Evolutionary conservation across 1,140 invertebrate genomes (phyloP), one percentile per base, ranked within the genome.

Genomic region (Cotesia glomerata): DNA sequence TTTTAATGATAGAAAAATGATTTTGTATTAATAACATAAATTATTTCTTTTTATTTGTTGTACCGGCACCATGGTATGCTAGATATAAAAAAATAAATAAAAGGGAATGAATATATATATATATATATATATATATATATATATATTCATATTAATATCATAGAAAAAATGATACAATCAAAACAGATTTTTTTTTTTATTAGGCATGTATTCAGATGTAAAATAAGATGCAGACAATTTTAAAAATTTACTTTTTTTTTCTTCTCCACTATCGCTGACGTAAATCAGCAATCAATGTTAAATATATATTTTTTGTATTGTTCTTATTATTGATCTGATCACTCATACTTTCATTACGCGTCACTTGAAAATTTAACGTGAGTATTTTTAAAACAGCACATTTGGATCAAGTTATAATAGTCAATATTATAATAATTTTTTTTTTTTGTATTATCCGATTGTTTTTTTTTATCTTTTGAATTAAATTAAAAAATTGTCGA

Each of bases 121-220:
- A 2, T 26, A 2, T 26, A 26, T 1, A 66, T 34, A 26, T 2
- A 2, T 26, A 2, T 26, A 26, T 1, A 66, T 34, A 8, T 71
- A 34, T 18, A 13, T 36, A 14, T 8, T 64, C 14, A 69, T 8
- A 45, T 36, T 71, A 16, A 56, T 71, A 32, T 52, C 51, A 4
- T 26, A 34, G 45, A 34, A 34, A 26, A 56, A 54, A 52, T 59
- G 16, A 67, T 86, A 84, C 78, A 81, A 82, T 85, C 80, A 81
- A 84, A 85, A 82, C 79, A 78, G 52, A 63, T 39, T 16, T 80
- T 78, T 80, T 78, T 54, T 78, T 84, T 86, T 85, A 85, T 85
- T 84, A 85, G 79, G 80, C 80, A 77, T 84, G 78, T 84, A 84
- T 79, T 39, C 79, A 82, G 78, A 82, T 81, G 78, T 85, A 85